Evolutionary conservation across 2,797 vertebrate genomes (phyloP).

Genomic region (Apogon talboti): DNA sequence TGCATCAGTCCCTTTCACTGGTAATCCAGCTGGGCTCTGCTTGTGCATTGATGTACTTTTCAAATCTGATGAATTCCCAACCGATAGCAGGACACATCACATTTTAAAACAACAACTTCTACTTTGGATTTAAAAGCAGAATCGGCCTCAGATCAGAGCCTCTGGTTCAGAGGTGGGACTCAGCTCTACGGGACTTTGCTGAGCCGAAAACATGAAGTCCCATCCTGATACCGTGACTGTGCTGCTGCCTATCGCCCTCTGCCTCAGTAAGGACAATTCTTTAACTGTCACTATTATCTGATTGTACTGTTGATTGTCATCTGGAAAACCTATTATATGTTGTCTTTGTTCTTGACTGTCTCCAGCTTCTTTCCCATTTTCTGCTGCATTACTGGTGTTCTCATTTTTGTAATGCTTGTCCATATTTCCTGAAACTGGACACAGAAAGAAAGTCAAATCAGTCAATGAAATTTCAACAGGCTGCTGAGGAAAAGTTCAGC

Average conservation of each 20-base stretch:
- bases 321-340: constrained; percentile 6
- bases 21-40: constrained; percentile 74
- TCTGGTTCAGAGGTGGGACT: constrained; percentile 54
- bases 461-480: background rate
- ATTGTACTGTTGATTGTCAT: constrained; percentile 11
- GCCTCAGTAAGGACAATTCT: constrained; percentile 71
- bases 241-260: constrained; percentile 71
- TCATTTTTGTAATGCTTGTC: background rate
- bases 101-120: constrained; percentile 49
- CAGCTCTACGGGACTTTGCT: constrained; percentile 41
- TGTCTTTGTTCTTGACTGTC: constrained; percentile 5
- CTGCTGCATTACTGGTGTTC: background rate
- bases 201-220: constrained; percentile 61
- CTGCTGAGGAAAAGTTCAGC: constrained; percentile 12
- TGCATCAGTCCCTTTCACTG: constrained; percentile 53
- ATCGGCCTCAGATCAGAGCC: constrained; percentile 39
- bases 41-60: constrained; percentile 62
- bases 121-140: constrained; percentile 50
- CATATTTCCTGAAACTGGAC: background rate
- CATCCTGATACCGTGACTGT: constrained; percentile 32
- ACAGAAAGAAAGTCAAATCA: background rate
- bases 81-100: constrained; percentile 42
- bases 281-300: constrained; percentile 5
- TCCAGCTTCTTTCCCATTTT: background rate
- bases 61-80: constrained; percentile 66